Base-by-base conservation (phyloP, 2,113 vertebrate genomes). In the Thermophis baileyi region DNA sequence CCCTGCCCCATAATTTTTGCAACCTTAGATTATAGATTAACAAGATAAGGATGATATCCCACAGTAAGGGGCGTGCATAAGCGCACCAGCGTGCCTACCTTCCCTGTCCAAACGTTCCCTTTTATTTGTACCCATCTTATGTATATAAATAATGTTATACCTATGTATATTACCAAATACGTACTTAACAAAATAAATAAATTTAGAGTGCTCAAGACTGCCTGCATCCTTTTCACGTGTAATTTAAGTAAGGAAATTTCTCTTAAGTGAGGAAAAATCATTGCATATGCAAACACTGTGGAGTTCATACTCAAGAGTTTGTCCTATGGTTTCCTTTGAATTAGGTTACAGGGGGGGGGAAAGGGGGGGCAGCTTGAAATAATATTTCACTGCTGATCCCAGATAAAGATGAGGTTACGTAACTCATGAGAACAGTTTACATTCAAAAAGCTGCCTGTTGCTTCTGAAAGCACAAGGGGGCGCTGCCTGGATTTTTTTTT, bases 341-440 rank as follows among this genome's bases (percentile, higher is more conserved):
- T 92, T 96, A 93, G 94, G 94, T 95, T 94, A 96, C 2, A 11
- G 93, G 24, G 24, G 24, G 3, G 51, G 51, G 3, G 14, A 14
- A 16, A 60, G 9, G n/a, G 18, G 53, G 40, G 57, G 92, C 90
- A 88, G 91, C 95, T 96, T 94, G 94, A 96, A 96, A 94, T 92
- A 94, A 94, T 93, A 93, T 95, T 92, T 53, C 46, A 24, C n/a
- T 74, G 89, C 95, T 94, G 95, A 95, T 94, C 94, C 53, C 88
- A 92, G 95, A 96, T 96, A 95, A 96, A 95, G 93, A 94, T 95
- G 94, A 94, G 94, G 93, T 96, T 96, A 96, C 89, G 85, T 96
- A 96, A 96, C 87, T 60, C 57, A 85, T 92, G 93, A 86, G 49
- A 93, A 91, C 88, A 95, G 90, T 91, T 95, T 22, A 81, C 35